Evolutionary conservation across 2,888 invertebrate species (phyloP), one percentile per base, ranked within the genome.

Genomic region (Rutpela maculata): DNA sequence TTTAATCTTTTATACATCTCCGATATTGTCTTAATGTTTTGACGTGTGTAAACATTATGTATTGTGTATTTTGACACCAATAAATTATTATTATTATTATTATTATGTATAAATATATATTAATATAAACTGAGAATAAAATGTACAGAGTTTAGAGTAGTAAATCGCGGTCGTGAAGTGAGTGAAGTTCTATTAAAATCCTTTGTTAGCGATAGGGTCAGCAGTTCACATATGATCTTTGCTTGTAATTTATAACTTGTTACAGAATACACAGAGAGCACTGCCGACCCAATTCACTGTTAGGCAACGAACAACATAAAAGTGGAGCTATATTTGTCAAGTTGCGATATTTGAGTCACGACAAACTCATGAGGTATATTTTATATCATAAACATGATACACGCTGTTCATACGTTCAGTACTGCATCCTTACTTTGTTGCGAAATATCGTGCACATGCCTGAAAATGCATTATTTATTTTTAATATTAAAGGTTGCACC

Each of bases 201-300:
- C 71, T 77, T 78, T 71, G 74, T 70, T 74, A 72, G 43, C 74
- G 71, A 75, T 76, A 71, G 68, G 79, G 59, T 78, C 78, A 78
- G 67, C 75, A 75, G 80, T 81, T 81, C 80, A 80, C 79, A 82
- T 80, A 79, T 81, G 79, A 78, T 78, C 76, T 80, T 78, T 75
- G 71, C 68, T 74, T 66, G 78, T 59, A 74, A 79, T 79, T 79
- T 79, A 76, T 78, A 78, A 74, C 70, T 67, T 70, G 69, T 70
- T 66, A 75, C 74, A 57, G 60, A 77, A 70, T 74, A 66, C 75
- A 66, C 65, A 66, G 76, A 66, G 60, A 75, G 60, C 57, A 62
- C 22, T 69, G 22, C 31, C 70, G 77, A 74, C 69, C 69, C 73
- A 75, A 68, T 70, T 70, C 60, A 19, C 62, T 55, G 75, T 75